Evolutionary conservation across 2,113 vertebrate genomes (phyloP), one percentile per base, ranked within the genome.

Genomic region (Xiphophorus hellerii): DNA sequence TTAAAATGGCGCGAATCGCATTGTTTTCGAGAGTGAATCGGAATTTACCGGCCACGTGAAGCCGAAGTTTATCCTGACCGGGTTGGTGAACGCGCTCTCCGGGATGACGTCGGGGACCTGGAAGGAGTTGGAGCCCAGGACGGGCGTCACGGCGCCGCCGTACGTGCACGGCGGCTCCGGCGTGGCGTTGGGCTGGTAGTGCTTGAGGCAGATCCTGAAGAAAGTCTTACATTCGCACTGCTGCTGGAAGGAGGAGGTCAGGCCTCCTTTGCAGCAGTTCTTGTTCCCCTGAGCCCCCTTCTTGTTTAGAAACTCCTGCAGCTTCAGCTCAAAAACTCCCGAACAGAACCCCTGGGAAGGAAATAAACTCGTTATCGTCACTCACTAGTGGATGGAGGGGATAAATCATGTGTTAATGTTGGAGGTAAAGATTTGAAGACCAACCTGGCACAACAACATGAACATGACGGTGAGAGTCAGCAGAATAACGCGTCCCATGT

Each of bases 231-330:
- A 99, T 73, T 98, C 97, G 90, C 98, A 99, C 70, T 95, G 96
- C 89, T 96, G 95, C 88, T 95, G 96, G 78, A 95, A 95, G 1
- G 92, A 91, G 3, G 91, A 83, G 60, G 91, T 71, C 62, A 88
- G 68, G 1, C 93, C 94, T 4, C 95, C 95, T 74, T 93, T 93
- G 78, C 97, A 98, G 94, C 97, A 98, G 90, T 96, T 97, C 77
- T 89, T 94, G 92, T 98, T 98, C 35, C 97, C 97, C 89, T 95
- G 93, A 30, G 94, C 92, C 37, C 96, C 97, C 88, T 98, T 98
- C 95, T 96, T 98, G 90, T 98, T 98, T 35, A 97, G 94, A 92
- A 99, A 99, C 94, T 99, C 98, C 88, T 99, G 98, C 88, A 99
- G 88, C 94, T 96, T 97, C 89, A 99, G 93, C 93, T 99, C 98